These are phyloP conservation scores for Hypercompe scribonia DNA, from an alignment of 2,888 invertebrate genomes.

Conservation along the genomic window DNA sequence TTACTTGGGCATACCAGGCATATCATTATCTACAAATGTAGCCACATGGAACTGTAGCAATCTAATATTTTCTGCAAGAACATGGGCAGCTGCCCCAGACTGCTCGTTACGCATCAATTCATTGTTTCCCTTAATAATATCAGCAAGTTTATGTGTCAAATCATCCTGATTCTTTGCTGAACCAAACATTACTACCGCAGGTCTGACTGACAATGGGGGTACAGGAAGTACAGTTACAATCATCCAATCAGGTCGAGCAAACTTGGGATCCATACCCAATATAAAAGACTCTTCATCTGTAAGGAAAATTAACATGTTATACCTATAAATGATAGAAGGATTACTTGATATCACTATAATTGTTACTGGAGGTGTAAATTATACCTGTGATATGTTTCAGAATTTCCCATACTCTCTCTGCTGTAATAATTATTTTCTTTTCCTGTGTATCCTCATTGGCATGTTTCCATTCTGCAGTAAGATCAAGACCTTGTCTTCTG, in stretches of 20 bases:
- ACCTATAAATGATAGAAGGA: not conserved
- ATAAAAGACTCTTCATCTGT: constrained; percentile 98
- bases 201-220: constrained; percentile 97
- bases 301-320: constrained; percentile 12
- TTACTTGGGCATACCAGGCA: constrained; percentile 97
- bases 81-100: constrained; percentile 98
- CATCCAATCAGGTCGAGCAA: constrained; percentile 99
- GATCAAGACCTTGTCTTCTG: constrained; percentile 94
- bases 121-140: constrained; percentile 99
- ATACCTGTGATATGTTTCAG: constrained; percentile 94
- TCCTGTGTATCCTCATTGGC: constrained; percentile 99
- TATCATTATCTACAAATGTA: constrained; percentile 99
- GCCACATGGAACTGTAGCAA: constrained; percentile 99
- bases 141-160: constrained; percentile 99
- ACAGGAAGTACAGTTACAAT: constrained; percentile 98
- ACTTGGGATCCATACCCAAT: constrained; percentile 98
- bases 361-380: not conserved
- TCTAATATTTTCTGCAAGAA: constrained; percentile 98
- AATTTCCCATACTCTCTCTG: constrained; percentile 99
- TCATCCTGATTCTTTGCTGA: constrained; percentile 99
- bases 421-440: constrained; percentile 96
- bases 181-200: constrained; percentile 99
- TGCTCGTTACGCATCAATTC: constrained; percentile 98
- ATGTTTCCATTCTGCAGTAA: constrained; percentile 99
- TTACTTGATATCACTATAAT: not conserved